Percentiles rank a stretch among this genome's conserved stretches.
phyloP scores from a whole-genome alignment of 1,140 invertebrate species.

The Trichonephila inaurata region DNA sequence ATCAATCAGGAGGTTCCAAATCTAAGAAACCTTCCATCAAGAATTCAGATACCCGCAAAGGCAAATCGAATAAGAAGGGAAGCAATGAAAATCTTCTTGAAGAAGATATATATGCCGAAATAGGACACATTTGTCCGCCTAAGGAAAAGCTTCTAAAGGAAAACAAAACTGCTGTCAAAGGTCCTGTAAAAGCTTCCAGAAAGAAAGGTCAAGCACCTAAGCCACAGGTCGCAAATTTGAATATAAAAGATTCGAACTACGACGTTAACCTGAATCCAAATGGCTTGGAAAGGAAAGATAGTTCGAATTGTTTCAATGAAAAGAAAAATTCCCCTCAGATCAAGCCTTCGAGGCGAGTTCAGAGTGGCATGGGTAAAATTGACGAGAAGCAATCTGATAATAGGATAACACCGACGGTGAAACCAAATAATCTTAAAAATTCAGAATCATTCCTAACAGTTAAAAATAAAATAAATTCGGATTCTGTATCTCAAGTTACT shows the following conservation, averaged over 20 bases:
- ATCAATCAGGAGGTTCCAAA: neutral
- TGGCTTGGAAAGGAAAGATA: neutral
- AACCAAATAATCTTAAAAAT: conserved; percentile 46
- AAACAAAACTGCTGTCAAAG: conserved; percentile 5
- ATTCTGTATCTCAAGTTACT: neutral
- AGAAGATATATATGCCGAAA: conserved; percentile 60
- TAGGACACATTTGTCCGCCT: neutral
- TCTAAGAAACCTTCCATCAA: neutral
- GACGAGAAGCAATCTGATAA: conserved; percentile 41
- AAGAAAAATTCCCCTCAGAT: conserved; percentile 1
- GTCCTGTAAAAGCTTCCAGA: neutral
- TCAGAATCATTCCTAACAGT: neutral
- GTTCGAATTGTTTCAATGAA: conserved; percentile 11
- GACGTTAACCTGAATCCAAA: conserved; percentile 57
- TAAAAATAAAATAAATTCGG: conserved; percentile 48
- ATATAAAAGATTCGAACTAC: conserved; percentile 7
- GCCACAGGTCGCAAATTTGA: conserved; percentile 17
- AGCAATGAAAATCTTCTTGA: conserved; percentile 16
- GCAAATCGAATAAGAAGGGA: neutral
- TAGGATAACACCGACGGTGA: neutral
- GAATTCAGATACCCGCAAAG: neutral
- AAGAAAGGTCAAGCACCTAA: conserved; percentile 66
- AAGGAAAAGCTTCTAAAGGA: neutral
- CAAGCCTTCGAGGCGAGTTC: conserved; percentile 25
- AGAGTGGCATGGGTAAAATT: neutral